Base-by-base conservation (phyloP, 53 echinoderm and acorn worm genomes). In the Stichopus horrens region DNA sequence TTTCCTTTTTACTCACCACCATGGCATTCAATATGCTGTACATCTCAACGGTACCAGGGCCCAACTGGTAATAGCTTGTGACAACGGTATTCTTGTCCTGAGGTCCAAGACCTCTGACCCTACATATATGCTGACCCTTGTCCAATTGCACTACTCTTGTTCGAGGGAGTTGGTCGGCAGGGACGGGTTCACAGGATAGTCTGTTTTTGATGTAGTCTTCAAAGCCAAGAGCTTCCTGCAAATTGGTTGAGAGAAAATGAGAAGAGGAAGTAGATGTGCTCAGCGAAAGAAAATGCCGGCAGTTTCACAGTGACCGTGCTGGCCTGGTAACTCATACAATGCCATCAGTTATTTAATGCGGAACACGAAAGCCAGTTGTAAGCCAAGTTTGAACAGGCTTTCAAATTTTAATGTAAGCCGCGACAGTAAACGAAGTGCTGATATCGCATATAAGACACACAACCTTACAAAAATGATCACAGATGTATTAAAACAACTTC, bases 1-100 rank as follows among this genome's bases (percentile, higher is more conserved):
- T 7, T 22, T 20, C 60, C 4, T 9, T 52, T 60, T 66, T n/a
- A 86, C 94, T 90, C 68, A 98, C 98, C 82, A 92, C 89, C 13
- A 98, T 85, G 7, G 90, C 90, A 59, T 95, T 95, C 22, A 98
- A 76, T 6, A 94, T 18, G 54, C 93, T 93, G 37, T 90, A 85
- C 55, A 78, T 90, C 79, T 88, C 66, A 9, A 95, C 63, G 23
- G 93, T 94, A 3, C 98, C 98, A 21, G 95, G 94, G 7, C 95
- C 94, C 53, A 90, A 77, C 92, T 98, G 98, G 86, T 96, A 98
- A 88, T 98, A 98, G 91, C 96, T 98, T 8, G 95, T 98, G 63
- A 98, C 92, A 18, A 98, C 92, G 7, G 98, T 92, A 87, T 98
- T 98, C 8, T 93, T 89, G 74, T 98, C 95, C 1, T 80, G 78